phyloP scores from a whole-genome alignment of 2,888 invertebrate genomes.

The Sminthurinus aureus region DNA sequence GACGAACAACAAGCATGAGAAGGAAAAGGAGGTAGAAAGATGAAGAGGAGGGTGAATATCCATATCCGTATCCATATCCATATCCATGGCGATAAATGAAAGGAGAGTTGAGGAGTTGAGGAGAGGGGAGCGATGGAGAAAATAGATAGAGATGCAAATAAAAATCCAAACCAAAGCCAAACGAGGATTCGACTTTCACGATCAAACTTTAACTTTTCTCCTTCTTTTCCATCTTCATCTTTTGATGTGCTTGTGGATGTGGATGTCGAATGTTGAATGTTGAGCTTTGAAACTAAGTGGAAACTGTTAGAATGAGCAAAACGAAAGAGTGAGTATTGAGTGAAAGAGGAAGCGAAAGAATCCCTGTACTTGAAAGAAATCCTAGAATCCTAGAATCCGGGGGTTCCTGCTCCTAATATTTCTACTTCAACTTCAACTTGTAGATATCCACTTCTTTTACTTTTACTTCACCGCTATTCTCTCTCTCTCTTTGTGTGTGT shows the following conservation, averaged over 20 bases:
- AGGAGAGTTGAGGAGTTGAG: not conserved
- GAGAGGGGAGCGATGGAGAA: not conserved
- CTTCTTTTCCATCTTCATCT: not conserved
- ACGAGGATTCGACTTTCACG: not conserved
- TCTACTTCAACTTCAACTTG: no score
- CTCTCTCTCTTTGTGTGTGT: no score
- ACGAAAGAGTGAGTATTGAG: not conserved
- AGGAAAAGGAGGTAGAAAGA: no score
- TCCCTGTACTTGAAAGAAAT: not conserved
- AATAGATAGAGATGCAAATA: not conserved
- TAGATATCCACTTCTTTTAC: no score
- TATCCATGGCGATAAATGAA: no score
- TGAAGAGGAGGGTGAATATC: no score
- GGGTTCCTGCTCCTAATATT: slow-evolving; percentile 1
- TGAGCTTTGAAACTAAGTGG: not conserved
- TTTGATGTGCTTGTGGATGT: not conserved
- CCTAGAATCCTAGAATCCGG: not conserved
- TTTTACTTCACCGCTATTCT: no score
- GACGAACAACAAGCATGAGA: no score
- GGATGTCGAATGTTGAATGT: not conserved
- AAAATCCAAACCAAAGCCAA: not conserved
- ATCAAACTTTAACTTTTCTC: not conserved
- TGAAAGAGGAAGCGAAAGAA: not conserved
- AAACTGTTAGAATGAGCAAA: slow-evolving; percentile 8
- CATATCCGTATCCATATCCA: no score